These are phyloP conservation scores for Athalia rosae DNA, from an alignment of 2,888 invertebrate species.

Conservation along the genomic window DNA sequence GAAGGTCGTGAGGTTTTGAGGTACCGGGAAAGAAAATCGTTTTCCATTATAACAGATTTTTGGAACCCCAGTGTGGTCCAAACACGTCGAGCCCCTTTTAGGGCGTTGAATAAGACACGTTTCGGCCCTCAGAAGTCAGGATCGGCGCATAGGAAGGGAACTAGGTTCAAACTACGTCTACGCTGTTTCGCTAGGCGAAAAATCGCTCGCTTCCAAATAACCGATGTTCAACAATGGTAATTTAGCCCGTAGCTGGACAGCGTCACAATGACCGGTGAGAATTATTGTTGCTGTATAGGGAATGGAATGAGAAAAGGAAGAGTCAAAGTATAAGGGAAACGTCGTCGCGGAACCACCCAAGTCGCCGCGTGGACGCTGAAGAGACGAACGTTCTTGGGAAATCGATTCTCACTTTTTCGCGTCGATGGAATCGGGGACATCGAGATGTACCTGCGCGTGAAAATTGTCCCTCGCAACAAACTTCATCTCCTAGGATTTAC, in stretches of 20 bases:
- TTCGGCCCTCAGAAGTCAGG: background rate
- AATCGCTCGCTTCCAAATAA: conserved; percentile 39
- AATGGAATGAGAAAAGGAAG: too few relatives aligned
- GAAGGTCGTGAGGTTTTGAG: conserved; percentile 19
- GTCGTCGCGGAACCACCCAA: conserved; percentile 29
- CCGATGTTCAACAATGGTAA: conserved; percentile 25
- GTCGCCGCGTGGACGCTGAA: conserved; percentile 41
- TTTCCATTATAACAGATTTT: conserved; percentile 58
- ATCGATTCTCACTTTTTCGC: conserved; percentile 32
- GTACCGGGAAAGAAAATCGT: conserved; percentile 45
- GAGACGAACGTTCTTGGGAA: conserved; percentile 41
- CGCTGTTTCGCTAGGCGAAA: conserved; percentile 11
- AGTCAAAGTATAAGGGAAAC: background rate
- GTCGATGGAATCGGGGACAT: too few relatives aligned
- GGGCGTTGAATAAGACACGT: conserved; percentile 31
- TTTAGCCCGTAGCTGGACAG: background rate
- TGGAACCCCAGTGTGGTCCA: conserved; percentile 57
- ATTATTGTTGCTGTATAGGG: conserved; percentile 28
- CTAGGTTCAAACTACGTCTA: background rate
- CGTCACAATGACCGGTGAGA: conserved; percentile 36
- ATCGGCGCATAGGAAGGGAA: background rate
- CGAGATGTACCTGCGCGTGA: too few relatives aligned
- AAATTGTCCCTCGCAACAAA: too few relatives aligned
- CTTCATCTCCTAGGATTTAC: too few relatives aligned
- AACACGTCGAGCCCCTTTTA: background rate